Evolutionary conservation across 2,888 invertebrate species (phyloP), one percentile per base, ranked within the genome.

Genomic region (Tanypteryx hageni): DNA sequence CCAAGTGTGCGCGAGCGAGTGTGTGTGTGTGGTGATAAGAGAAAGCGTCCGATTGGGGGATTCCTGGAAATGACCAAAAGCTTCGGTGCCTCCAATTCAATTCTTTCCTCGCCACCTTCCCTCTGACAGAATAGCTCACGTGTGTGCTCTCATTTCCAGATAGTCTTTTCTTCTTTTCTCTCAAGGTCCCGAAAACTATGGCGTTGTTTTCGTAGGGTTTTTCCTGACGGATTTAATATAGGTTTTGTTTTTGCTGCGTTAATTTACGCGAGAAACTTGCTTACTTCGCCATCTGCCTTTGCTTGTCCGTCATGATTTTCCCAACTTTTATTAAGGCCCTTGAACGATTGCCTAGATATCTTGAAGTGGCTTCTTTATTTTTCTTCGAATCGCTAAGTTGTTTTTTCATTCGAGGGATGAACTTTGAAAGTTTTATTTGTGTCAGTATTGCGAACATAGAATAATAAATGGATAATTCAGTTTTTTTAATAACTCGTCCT

Each of bases 1-100:
- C 61, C 61, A 31, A 31, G 59, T 86, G 59, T 61, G 86, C 22
- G n/a, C 76, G 22, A 22, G 10, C 8, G 76, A 76, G 76, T 76
- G 76, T 44, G 44, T 44, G 44, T 44, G 44, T 57, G 14, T n/a
- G 86, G 86, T 59, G 86, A 86, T 86, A 86, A 86, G 86, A 64
- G 86, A 64, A 86, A 61, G 64, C 89, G 89, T 44, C 64, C 89
- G 89, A 89, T 89, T 89, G 64, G 64, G 58, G 64, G 89, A 89
- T 89, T 89, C 89, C n/a, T 64, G 68, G 89, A 64, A 64, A 89
- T 89, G 89, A 89, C 89, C 89, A 64, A 89, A 89, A 64, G 86
- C 86, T 86, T 59, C 58, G 31, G 61, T 31, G 31, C 89, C 68
- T 68, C 22, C 64, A 44, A 68, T 68, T 68, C 64, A 68, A 68